Percentiles rank a stretch among this genome's conserved stretches.
Conservation (phyloP, 2,113 vertebrate genomes). For the Vanacampus margaritifer region DNA sequence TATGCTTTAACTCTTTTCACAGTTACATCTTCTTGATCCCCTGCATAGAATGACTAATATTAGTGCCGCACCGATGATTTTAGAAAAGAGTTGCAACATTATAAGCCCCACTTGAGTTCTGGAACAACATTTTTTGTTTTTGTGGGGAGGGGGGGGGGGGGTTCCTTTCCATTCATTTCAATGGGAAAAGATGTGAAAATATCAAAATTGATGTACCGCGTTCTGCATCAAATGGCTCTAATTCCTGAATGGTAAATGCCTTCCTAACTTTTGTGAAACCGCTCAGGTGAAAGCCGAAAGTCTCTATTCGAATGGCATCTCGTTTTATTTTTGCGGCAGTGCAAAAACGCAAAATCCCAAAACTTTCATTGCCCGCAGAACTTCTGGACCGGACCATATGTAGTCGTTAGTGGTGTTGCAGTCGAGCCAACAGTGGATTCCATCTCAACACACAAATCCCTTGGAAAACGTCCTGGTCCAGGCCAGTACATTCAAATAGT, state of each 20-base stretch:
- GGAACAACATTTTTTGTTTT: no score
- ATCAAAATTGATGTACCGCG: no score
- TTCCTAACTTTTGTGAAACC: not conserved
- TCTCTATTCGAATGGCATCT: not conserved
- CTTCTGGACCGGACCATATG: constrained; percentile 11
- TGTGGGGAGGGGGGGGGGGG: no score
- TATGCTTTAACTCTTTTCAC: no score
- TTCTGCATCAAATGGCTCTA: not conserved
- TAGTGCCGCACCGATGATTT: no score
- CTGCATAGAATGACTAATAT: no score
- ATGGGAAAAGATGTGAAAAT: no score
- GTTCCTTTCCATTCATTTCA: no score
- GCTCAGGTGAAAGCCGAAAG: not conserved
- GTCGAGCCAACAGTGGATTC: constrained; percentile 46
- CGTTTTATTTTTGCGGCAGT: not conserved
- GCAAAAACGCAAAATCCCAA: not conserved
- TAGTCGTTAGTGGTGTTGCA: constrained; percentile 27
- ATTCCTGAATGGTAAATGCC: not conserved
- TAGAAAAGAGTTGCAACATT: no score
- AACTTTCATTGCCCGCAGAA: no score
- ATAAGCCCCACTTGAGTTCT: no score
- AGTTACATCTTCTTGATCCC: no score
- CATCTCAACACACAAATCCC: constrained; percentile 20
- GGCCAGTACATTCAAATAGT: constrained; percentile 59
- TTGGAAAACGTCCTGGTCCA: constrained; percentile 5